Evolutionary conservation across 2,113 vertebrate species (phyloP), one percentile per base, ranked within the genome.

Genomic region (Leptodactylus fuscus): DNA sequence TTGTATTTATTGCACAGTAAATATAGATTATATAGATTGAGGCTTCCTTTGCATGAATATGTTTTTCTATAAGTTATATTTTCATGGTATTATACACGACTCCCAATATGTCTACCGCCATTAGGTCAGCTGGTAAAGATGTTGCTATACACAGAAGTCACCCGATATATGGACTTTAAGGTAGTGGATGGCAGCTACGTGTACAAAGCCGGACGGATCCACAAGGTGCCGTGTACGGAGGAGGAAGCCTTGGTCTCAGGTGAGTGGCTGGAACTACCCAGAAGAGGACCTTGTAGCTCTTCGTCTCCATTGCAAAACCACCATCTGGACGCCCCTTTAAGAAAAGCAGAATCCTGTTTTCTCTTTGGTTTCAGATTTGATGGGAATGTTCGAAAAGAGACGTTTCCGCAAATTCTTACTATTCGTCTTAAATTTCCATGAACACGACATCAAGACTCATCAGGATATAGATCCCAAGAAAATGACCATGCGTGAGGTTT

Each of bases 331-430:
- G n/a, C n/a, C n/a, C n/a, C n/a, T n/a, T n/a, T n/a, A n/a, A n/a
- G n/a, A n/a, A n/a, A n/a, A n/a, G n/a, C n/a, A n/a, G n/a, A n/a
- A n/a, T n/a, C n/a, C n/a, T n/a, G n/a, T n/a, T n/a, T 36, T 73
- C 18, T 15, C 38, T 24, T 36, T 60, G 8, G 1, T 38, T 53
- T n/a, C 53, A 97, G 96, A 97, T 90, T 92, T 97, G 86, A 97
- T 97, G 96, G 96, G 96, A 34, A 97, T 97, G 95, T 97, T 97
- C 73, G 96, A 97, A 90, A 97, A 97, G 87, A 91, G 96, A 67
- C 93, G 96, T 86, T 97, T 97, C 90, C 92, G 96, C 36, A 97
- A 97, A 91, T 97, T 97, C 90, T 89, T 97, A 55, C 95, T 97
- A 81, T 97, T 97, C 48, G 96, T 97, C 90, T 95, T 96, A 78